Evolutionary conservation across 2,797 vertebrate species (phyloP), one percentile per base, ranked within the genome.

Genomic region (Anguilla megastoma): DNA sequence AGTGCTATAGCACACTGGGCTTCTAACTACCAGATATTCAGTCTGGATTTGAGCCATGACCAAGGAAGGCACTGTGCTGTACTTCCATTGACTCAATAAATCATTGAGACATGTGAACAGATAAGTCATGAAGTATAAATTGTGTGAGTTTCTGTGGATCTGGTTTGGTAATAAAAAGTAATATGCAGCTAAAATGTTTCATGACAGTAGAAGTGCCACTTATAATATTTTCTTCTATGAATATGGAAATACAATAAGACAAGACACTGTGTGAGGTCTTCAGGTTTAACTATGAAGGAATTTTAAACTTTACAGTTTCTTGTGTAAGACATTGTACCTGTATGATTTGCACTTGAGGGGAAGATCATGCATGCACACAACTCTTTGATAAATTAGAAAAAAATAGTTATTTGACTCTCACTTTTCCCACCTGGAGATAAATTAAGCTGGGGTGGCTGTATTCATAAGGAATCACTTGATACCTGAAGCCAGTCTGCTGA

Each of bases 391-490:
- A 21, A 9, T 60, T 0, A 60, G 18, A 21, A n/a, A n/a, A 63
- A 63, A n/a, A 66, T 24, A 66, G 24, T 24, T 24, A 66, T 66
- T 66, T 60, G 14, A 60, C 58, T 6, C 58, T 4, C 21, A 16
- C 21, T 56, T 2, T 36, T 50, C 50, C 7, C 21, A n/a, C 71
- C 12, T 79, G 88, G 45, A 89, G 88, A 89, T 86, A 87, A 90
- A 88, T 85, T 71, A 60, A 90, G 89, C 90, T 30, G 45, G 86
- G 90, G 91, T 90, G 50, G 66, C 86, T 87, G 76, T 89, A 88
- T 89, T 91, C 87, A 86, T 82, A 89, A 89, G 85, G 88, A 87
- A 87, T 90, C 86, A 54, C 16, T 87, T 92, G 91, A 93, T 91
- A 90, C 87, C 88, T 91, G 84, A 90, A 92, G 90, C 90, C 86